Base-by-base conservation (phyloP, 2,797 vertebrate genomes). In the Anguilla megastoma region DNA sequence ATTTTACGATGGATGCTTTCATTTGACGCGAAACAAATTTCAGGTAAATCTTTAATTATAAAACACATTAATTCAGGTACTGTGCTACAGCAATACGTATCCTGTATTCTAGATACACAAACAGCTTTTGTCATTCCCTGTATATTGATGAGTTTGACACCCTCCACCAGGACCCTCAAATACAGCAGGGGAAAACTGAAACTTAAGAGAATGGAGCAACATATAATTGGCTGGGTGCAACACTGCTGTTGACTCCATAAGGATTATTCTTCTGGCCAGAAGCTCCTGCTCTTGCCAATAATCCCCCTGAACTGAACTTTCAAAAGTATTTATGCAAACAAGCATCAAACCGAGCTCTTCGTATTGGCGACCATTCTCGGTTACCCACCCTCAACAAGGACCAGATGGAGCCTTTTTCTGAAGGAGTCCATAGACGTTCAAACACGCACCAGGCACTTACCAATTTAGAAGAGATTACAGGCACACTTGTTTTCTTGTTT, bases 251-350 rank as follows among this genome's bases (percentile, higher is more conserved):
- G 63, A 69, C 63, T 94, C 91, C 90, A 89, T 84, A 88, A 91
- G 92, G 93, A 95, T 95, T 95, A 95, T 93, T 94, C 91, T 90
- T 93, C 6, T 9, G n/a, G 52, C 63, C 83, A 45, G 94, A 90
- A 83, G 92, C 94, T 91, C 91, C 93, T 58, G 94, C 94, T 92
- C 94, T 92, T 93, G 92, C 93, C 14, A 56, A 92, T 96, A 97
- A 96, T 97, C 97, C 97, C 95, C 95, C 95, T 95, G 97, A 97
- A 97, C 95, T 97, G 97, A 96, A 96, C 97, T 97, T 97, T 98
- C 97, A 98, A 97, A 98, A 98, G 96, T 97, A 97, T 98, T 98
- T 97, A 98, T 97, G 96, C 96, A 98, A 97, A 98, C 97, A 98
- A 97, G 98, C 96, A 98, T 97, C 96, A 96, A 97, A 96, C 95